Percentiles rank a stretch among this genome's conserved stretches.
Evolutionary conservation across 2,797 vertebrate species (phyloP).

Genomic region (Fistularia commersonii): DNA sequence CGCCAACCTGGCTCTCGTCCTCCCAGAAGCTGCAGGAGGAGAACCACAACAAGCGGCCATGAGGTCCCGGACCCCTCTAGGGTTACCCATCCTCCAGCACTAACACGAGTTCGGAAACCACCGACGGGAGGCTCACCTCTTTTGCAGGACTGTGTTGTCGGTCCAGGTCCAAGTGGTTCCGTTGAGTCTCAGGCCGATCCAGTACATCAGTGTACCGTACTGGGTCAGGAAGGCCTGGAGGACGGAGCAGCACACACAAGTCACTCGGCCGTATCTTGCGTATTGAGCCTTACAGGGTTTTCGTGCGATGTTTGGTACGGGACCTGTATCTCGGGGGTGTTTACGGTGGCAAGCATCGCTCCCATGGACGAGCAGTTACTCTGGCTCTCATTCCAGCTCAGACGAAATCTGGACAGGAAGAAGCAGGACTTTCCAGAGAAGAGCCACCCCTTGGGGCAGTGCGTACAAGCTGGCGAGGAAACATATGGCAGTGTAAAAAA

Average conservation of each 20-base stretch:
- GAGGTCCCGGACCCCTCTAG: too few species aligned
- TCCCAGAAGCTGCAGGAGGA: conserved; percentile 64
- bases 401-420: conserved; percentile 50
- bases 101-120: too few species aligned
- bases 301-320: too few species aligned
- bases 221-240: conserved; percentile 58
- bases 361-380: conserved; percentile 55
- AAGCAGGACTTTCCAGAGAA: conserved; percentile 51
- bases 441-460: conserved; percentile 54
- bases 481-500: not conserved
- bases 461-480: not conserved
- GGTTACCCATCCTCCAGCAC: too few species aligned
- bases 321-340: too few species aligned
- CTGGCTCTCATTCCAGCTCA: conserved; percentile 58
- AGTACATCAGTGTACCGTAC: conserved; percentile 47
- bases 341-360: too few species aligned
- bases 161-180: conserved; percentile 60
- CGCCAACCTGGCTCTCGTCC: accelerated
- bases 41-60: not conserved
- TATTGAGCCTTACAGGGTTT: too few species aligned
- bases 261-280: not conserved
- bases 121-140: conserved; percentile 49
- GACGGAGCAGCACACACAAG: conserved; percentile 3
- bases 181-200: conserved; percentile 65
- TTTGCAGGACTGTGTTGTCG: conserved; percentile 26